Evolutionary conservation across 2,888 invertebrate genomes (phyloP).

Genomic region (Fragum whitleyi): DNA sequence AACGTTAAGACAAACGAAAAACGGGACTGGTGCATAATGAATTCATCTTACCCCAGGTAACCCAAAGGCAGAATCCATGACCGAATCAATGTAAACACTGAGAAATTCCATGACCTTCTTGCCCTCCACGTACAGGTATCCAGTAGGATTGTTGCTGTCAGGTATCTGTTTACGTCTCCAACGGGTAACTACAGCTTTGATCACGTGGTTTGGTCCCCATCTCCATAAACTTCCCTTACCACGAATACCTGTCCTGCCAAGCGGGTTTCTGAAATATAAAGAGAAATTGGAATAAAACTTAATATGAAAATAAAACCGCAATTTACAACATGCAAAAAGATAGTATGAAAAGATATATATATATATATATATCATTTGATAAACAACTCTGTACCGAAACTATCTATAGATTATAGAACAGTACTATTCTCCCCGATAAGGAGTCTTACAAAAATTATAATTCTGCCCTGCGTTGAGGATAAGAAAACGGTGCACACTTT

Average conservation of each 20-base stretch:
- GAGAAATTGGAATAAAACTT: too few species aligned
- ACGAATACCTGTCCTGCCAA: constrained; percentile 84
- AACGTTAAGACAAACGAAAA: too few species aligned
- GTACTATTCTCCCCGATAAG: too few species aligned
- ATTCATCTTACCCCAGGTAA: constrained; percentile 78
- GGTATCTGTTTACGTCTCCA: constrained; percentile 78
- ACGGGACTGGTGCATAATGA: too few species aligned
- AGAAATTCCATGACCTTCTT: constrained; percentile 79
- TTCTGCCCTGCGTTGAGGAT: too few species aligned
- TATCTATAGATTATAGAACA: too few species aligned
- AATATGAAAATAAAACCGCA: too few species aligned
- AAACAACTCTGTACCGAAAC: neutral
- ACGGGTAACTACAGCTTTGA: constrained; percentile 82
- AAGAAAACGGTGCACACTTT: too few species aligned
- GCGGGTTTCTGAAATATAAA: constrained; percentile 80
- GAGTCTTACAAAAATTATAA: too few species aligned
- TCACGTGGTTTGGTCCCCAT: constrained; percentile 85
- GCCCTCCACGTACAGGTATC: constrained; percentile 76
- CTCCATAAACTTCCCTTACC: constrained; percentile 84
- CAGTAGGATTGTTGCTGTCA: constrained; percentile 62
- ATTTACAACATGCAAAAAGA: too few species aligned
- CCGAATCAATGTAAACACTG: constrained; percentile 69
- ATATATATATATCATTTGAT: too few species aligned
- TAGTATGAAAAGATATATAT: too few species aligned
- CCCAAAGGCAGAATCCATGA: constrained; percentile 69